phyloP scores from a whole-genome alignment of 2,888 invertebrate species.

The Plebejus anna region DNA sequence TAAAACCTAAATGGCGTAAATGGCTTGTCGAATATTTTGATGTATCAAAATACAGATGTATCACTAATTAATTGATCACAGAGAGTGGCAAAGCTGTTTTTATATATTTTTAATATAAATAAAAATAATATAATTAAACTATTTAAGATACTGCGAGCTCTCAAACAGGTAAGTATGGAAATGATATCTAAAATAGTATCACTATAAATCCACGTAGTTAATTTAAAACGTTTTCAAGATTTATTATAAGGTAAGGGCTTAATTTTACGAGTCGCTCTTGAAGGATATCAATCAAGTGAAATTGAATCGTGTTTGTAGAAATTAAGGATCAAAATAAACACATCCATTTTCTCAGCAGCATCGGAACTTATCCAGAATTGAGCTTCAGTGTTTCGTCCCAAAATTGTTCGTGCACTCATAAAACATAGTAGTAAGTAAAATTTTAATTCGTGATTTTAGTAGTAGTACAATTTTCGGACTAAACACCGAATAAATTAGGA shows the following conservation, averaged over 20 bases:
- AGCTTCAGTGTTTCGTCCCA: conserved; percentile 3
- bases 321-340: conserved; percentile 13
- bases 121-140: too few species aligned
- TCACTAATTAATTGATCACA: too few species aligned
- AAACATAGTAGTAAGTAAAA: neutral
- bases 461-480: neutral
- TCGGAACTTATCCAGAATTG: neutral
- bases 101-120: too few species aligned
- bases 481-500: neutral
- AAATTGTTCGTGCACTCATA: neutral
- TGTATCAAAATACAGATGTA: too few species aligned
- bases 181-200: neutral
- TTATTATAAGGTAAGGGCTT: conserved; percentile 6
- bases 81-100: too few species aligned
- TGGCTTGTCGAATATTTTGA: too few species aligned
- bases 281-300: neutral
- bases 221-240: neutral
- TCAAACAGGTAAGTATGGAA: neutral
- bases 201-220: neutral
- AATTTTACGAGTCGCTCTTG: neutral
- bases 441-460: neutral
- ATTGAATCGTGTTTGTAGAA: conserved; percentile 3
- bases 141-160: too few species aligned
- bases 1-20: too few species aligned
- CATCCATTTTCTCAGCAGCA: neutral